Base-by-base conservation (phyloP, 2,797 vertebrate genomes). In the Mastacembelus armatus region DNA sequence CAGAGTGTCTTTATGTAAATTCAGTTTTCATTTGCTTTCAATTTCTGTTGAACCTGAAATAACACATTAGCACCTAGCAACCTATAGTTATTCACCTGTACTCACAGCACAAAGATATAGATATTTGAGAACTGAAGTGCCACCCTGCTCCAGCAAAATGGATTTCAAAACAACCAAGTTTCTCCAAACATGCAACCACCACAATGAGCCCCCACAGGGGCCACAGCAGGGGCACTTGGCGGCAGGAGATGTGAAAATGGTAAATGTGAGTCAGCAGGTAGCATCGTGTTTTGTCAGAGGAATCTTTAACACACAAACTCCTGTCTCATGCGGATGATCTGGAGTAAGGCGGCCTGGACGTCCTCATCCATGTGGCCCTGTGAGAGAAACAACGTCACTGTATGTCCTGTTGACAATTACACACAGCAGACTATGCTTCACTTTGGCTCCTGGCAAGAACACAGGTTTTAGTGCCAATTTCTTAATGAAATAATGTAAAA, bases 331-430 rank as follows among this genome's bases (percentile, higher is more conserved):
- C 95, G 94, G 85, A 99, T 96, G 90, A 99, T 99, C 92, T 99
- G 98, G 0, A 99, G 93, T 22, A 99, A 88, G 36, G 97, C 97
- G 0, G 97, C 96, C 83, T 99, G 98, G 32, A 99, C 97, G 0
- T 99, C 98, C 72, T 98, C 98, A 85, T 99, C 98, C 98, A 99
- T 99, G 93, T 99, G 98, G 11, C 98, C 98, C 98, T 99, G 56
- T 1, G 60, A 80, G 45, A 84, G 10, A 77, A 47, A 77, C 11
- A 64, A 18, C 22, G 44, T 56, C 52, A 36, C 58, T 3, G 2
- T 38, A 14, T 10, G 10, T 36, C 48, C 47, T 21, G 22, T 30
- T 38, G 7, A 48, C 12, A 27, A 0, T 22, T 7, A 21, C 5
- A n/a, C 19, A 21, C 0, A 18, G 44, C 22, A 32, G n/a, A 39